Base-by-base conservation (phyloP, 2,888 invertebrate species). In the Watsonalla cultraria region DNA sequence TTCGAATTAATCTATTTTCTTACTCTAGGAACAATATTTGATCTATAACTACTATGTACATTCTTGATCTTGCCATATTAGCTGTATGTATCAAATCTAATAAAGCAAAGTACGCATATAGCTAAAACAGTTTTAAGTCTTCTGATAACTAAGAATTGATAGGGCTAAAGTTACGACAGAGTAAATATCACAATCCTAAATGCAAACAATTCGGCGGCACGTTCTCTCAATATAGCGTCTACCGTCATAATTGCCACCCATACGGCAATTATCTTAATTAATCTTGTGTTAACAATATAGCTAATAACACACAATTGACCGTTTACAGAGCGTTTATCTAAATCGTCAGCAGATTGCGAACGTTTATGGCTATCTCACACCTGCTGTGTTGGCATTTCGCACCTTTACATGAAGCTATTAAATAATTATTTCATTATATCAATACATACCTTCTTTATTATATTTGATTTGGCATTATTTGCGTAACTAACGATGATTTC, bases 301-400 rank as follows among this genome's bases (percentile, higher is more conserved):
- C 58, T 64, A 65, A 68, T 61, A 57, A 65, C 65, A 52, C 51
- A 50, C 60, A 61, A 74, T 74, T 66, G 67, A 73, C 65, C 60
- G 66, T 70, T 73, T 64, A 57, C 54, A 53, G 53, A 54, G 62
- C 57, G 65, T 68, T 72, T 70, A 71, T 66, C 58, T 61, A 64
- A 65, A 62, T 64, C 57, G 61, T 52, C 61, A 54, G 58, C 58
- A 66, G 57, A 65, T 71, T 63, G 64, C 57, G 45, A 37, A 54
- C 61, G 59, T 57, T 60, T 64, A 57, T 55, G 60, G 65, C 66
- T 53, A 60, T 60, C 57, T 59, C 58, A 69, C 61, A 61, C 61
- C 54, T 67, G 55, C 52, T 47, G 24, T 13, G 46, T n/a, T 11
- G 46, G 49, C 35, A 7, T 35, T 45, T 48, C 24, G 42, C 33